Evolutionary conservation across 2,888 invertebrate species (phyloP), one percentile per base, ranked within the genome.

Genomic region (Unio pictorum): DNA sequence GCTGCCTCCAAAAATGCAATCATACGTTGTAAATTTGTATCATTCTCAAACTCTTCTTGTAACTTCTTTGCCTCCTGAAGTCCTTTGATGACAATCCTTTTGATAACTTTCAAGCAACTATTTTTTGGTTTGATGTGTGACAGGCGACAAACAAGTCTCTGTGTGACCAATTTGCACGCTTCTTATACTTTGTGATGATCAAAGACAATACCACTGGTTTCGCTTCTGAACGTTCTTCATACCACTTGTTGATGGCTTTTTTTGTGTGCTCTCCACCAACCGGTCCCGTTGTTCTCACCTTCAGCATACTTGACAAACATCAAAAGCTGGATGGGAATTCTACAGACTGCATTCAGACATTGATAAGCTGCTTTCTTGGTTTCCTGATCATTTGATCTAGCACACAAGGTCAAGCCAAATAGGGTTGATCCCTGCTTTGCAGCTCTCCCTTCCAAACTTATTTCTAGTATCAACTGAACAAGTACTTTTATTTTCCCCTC

Each of bases 131-230:
- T 84, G 17, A 79, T 76, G 64, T 86, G 84, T 45, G 83, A 66
- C 30, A 85, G 71, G 54, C 91, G 85, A 92, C n/a, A n/a, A 93
- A 90, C n/a, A 95, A 91, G 80, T 94, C 94, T 82, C 93, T 93
- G 86, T 95, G 95, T 0, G 92, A 92, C 91, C 94, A 94, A 7
- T 94, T 93, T 81, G 93, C 92, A 75, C 93, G 92, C 11, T 93
- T 92, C 65, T 92, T 92, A 68, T 92, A 92, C 84, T 92, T 92
- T 6, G 93, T 93, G 26, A 94, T 91, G 77, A 93, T 93, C 80
- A 92, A 91, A 0, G 93, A 93, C 60, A 95, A 90, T 65, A 93
- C 92, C 86, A 15, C 55, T 55, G 73, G 69, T 34, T 75, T 69
- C n/a, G 60, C 26, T 45, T 45, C 45, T 54, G 62, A 20, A 64